Percentiles rank a stretch among this genome's conserved stretches.
phyloP scores from a whole-genome alignment of 2,888 invertebrate species.

The Cheilosia soror region DNA sequence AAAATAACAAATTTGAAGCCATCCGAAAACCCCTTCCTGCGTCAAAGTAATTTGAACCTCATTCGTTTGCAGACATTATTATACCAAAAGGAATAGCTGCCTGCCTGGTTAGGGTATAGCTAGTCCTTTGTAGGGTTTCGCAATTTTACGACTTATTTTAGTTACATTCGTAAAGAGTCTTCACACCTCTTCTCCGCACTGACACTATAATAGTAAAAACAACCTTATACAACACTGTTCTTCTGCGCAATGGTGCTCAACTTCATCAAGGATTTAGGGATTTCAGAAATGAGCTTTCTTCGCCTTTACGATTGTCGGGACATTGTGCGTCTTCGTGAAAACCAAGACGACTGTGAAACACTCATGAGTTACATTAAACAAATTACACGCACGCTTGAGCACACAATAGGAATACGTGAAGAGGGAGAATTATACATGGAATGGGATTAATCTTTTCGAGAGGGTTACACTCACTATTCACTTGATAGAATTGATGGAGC shows the following conservation, averaged over 20 bases:
- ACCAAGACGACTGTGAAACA: conserved; percentile 54
- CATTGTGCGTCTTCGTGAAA: conserved; percentile 15
- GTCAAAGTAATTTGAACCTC: conserved; percentile 61
- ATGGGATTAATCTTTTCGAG: conserved; percentile 45
- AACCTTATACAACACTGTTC: not conserved
- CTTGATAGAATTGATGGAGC: conserved; percentile 41
- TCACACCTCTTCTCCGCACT: conserved; percentile 43
- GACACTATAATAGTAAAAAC: not conserved
- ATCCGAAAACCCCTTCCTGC: conserved; percentile 25
- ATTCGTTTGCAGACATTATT: conserved; percentile 44
- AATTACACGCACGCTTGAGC: conserved; percentile 73
- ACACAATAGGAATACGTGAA: conserved; percentile 45
- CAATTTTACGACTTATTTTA: conserved; percentile 70
- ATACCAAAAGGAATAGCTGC: conserved; percentile 1
- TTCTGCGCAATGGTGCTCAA: conserved; percentile 26
- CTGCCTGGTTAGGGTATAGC: not conserved
- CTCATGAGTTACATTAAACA: conserved; percentile 65
- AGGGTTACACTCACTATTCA: conserved; percentile 35
- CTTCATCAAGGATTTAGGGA: conserved; percentile 42
- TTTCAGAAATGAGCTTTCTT: conserved; percentile 53
- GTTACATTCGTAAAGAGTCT: conserved; percentile 52
- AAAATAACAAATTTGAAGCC: conserved; percentile 5
- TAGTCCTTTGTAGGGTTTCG: conserved; percentile 64
- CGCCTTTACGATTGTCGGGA: conserved; percentile 24
- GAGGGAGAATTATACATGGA: conserved; percentile 23